Conservation (phyloP, 1,140 invertebrate genomes). For the Drosophila lacteicornis region DNA sequence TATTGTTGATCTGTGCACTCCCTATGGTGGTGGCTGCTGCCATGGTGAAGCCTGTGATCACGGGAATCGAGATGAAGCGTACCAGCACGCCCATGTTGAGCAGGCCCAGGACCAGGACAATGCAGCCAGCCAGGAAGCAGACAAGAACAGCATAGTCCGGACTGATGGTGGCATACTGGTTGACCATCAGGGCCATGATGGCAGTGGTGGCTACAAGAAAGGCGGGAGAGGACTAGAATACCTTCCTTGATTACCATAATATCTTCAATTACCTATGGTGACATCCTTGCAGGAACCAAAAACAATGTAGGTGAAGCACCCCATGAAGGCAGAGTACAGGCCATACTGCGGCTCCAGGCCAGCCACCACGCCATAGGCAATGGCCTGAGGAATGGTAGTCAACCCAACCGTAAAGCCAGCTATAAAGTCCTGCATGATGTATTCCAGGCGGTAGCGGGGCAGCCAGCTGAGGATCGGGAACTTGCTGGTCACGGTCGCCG, state of each 20-base stretch:
- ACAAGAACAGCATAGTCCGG: slow-evolving; percentile 92
- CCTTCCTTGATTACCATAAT: too few species aligned
- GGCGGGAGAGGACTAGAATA: background rate
- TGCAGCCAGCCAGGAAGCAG: slow-evolving; percentile 91
- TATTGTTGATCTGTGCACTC: slow-evolving; percentile 91
- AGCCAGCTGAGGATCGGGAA: slow-evolving; percentile 89
- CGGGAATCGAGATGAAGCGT: slow-evolving; percentile 95
- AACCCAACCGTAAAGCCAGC: slow-evolving; percentile 94
- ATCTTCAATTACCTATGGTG: slow-evolving; percentile 87
- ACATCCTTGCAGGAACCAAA: slow-evolving; percentile 95
- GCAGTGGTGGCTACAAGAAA: slow-evolving; percentile 89
- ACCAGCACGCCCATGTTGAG: slow-evolving; percentile 95
- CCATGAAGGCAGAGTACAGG: slow-evolving; percentile 94
- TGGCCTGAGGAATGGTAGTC: slow-evolving; percentile 94
- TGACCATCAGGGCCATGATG: slow-evolving; percentile 91
- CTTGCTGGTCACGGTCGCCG: slow-evolving; percentile 85
- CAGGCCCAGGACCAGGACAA: slow-evolving; percentile 91
- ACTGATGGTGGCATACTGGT: slow-evolving; percentile 88
- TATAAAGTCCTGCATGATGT: slow-evolving; percentile 89
- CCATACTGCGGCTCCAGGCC: slow-evolving; percentile 86
- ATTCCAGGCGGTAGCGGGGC: slow-evolving; percentile 87
- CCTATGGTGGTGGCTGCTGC: slow-evolving; percentile 95
- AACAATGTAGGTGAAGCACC: slow-evolving; percentile 93
- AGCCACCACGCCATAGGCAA: slow-evolving; percentile 93
- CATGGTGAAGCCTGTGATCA: slow-evolving; percentile 95